These are phyloP conservation scores for Spilarctia lutea DNA, from an alignment of 2,888 invertebrate genomes.

Conservation along the genomic window DNA sequence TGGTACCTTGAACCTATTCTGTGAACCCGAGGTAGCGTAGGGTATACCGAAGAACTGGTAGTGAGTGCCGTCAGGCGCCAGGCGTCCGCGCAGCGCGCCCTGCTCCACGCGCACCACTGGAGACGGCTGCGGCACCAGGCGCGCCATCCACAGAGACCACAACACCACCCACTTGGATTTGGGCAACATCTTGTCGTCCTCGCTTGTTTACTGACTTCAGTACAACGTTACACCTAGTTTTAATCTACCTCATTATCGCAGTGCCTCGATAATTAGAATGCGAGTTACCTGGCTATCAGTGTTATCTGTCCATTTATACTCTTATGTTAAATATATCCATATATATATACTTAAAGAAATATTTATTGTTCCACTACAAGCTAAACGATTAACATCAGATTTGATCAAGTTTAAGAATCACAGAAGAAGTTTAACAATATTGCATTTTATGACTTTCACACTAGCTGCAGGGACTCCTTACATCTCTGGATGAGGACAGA, in stretches of 20 bases:
- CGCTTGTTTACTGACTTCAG: not conserved
- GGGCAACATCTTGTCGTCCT: not conserved
- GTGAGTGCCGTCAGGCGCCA: not conserved
- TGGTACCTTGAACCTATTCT: not conserved
- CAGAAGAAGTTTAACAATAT: no score
- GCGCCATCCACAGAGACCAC: constrained; percentile 1
- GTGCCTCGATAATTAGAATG: not conserved
- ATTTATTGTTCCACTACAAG: not conserved
- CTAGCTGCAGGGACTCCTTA: no score
- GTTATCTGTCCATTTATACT: not conserved
- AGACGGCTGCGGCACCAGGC: not conserved
- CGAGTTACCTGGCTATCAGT: not conserved
- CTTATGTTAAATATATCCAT: not conserved
- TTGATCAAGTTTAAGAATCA: not conserved
- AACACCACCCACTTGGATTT: not conserved
- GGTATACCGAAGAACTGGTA: not conserved
- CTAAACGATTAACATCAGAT: not conserved
- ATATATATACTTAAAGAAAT: not conserved
- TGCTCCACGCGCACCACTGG: not conserved
- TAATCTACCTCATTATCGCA: not conserved
- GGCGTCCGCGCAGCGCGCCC: not conserved
- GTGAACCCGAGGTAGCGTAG: not conserved
- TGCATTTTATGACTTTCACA: no score
- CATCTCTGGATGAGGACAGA: no score
- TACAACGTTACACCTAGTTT: not conserved